phyloP scores from a whole-genome alignment of 2,113 vertebrate species.

The Marmota flaviventris region DNA sequence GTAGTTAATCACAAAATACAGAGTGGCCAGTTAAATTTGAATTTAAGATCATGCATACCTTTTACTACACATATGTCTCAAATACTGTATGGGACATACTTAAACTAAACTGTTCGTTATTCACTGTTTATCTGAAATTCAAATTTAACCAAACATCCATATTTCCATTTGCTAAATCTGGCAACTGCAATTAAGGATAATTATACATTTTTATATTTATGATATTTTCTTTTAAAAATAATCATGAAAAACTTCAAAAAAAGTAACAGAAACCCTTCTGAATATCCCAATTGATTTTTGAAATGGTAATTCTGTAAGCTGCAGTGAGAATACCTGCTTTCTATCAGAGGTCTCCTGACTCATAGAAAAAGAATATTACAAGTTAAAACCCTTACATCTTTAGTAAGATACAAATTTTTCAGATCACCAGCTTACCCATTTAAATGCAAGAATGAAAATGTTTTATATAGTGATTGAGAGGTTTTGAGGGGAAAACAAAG shows the following conservation, averaged over 20 bases:
- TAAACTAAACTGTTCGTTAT: background rate
- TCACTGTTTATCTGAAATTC: constrained; percentile 12
- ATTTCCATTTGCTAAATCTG: constrained; percentile 24
- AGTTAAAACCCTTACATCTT: background rate
- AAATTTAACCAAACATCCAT: background rate
- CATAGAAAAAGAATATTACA: background rate
- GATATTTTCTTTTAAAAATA: constrained; percentile 29
- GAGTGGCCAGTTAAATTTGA: background rate
- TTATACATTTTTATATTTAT: constrained; percentile 8
- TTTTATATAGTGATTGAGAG: background rate
- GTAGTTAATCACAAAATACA: background rate
- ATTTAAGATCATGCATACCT: constrained; percentile 22
- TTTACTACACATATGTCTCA: background rate
- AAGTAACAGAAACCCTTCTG: background rate
- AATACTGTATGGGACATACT: background rate
- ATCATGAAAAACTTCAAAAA: constrained; percentile 1
- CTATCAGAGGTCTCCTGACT: background rate
- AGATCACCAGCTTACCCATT: background rate
- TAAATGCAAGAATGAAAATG: constrained; percentile 35
- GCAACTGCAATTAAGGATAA: background rate
- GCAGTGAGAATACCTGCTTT: background rate
- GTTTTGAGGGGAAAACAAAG: background rate
- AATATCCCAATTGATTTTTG: background rate
- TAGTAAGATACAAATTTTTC: background rate
- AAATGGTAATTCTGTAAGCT: background rate